Conservation (phyloP, 2,888 invertebrate species). For the Idaea dimidiata region DNA sequence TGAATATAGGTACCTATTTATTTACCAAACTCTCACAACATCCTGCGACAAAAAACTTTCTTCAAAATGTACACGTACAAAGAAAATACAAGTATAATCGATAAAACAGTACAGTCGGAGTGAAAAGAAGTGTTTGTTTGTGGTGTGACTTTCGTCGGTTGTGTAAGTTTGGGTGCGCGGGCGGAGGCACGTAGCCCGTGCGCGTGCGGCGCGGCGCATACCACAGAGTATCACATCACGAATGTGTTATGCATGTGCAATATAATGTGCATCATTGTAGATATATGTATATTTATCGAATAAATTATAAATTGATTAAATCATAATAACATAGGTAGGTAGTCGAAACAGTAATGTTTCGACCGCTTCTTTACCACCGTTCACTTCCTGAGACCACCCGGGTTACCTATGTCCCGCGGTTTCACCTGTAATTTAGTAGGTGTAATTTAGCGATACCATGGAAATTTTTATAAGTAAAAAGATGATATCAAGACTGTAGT, state of each 20-base stretch:
- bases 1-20: not conserved
- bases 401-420: too few relatives aligned
- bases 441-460: too few relatives aligned
- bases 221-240: not conserved
- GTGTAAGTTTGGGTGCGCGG: slow-evolving; percentile 12
- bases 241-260: not conserved
- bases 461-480: too few relatives aligned
- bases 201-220: not conserved
- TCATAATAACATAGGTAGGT: too few relatives aligned
- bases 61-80: not conserved
- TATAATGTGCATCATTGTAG: not conserved
- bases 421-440: too few relatives aligned
- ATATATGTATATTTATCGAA: too few relatives aligned
- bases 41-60: not conserved
- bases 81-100: not conserved
- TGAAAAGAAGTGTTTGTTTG: slow-evolving; percentile 20
- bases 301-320: too few relatives aligned
- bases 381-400: too few relatives aligned
- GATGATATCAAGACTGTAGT: too few relatives aligned
- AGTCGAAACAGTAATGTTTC: too few relatives aligned
- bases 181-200: not conserved
- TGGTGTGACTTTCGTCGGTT: slow-evolving; percentile 21
- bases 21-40: not conserved
- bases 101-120: not conserved
- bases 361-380: too few relatives aligned